Conservation (phyloP, 2,113 vertebrate genomes). For the Turdus rufiventris region DNA sequence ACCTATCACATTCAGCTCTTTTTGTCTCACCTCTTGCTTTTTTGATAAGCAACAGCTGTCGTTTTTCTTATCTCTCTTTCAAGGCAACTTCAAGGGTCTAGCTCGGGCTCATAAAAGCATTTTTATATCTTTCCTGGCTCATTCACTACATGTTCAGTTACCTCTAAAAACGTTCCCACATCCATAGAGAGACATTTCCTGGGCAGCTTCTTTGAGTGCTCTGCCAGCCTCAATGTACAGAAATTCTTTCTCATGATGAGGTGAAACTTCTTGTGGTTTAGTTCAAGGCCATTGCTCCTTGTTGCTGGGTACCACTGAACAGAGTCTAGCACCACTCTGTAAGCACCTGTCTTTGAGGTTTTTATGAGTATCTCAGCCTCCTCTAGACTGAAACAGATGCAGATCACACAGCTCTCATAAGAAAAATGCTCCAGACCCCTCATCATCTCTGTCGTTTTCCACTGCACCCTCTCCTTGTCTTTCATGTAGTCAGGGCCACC, state of each 20-base stretch:
- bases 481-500: fast-evolving
- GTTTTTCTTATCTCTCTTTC: no score
- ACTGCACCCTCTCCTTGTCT: background rate
- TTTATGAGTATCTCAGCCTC: background rate
- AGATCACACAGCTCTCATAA: background rate
- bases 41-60: no score
- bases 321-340: fast-evolving
- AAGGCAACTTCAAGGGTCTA: no score
- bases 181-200: background rate
- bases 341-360: background rate
- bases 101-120: no score
- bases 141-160: no score
- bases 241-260: background rate
- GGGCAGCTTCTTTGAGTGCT: background rate
- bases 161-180: no score
- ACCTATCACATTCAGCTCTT: no score
- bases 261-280: background rate
- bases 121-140: no score
- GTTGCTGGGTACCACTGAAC: no score
- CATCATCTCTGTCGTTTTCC: no score
- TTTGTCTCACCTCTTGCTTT: no score
- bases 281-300: background rate
- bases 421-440: background rate
- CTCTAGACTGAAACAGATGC: background rate
- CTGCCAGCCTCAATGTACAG: background rate